Percentiles rank a stretch among this genome's conserved stretches.
Conservation (phyloP, 2,797 vertebrate species). For the Taeniopygia guttata region DNA sequence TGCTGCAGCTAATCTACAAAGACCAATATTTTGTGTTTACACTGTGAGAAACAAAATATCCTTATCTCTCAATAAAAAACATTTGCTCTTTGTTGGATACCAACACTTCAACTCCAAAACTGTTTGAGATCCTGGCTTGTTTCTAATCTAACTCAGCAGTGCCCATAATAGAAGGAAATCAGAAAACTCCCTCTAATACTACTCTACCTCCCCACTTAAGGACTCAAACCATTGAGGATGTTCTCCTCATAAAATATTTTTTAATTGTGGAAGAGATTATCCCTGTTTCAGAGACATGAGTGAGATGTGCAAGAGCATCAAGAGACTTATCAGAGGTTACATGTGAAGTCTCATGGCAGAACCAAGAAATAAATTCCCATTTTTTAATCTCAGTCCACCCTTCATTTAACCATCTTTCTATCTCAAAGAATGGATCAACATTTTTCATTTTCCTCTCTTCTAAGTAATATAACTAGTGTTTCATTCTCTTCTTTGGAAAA, state of each 20-base stretch:
- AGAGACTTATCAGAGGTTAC: not conserved
- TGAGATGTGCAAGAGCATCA: not conserved
- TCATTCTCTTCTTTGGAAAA: not conserved
- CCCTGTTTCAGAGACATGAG: not conserved
- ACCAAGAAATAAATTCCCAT: not conserved
- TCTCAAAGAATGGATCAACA: not conserved
- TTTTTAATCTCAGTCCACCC: not conserved
- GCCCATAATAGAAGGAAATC: not conserved
- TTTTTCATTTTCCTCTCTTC: not conserved
- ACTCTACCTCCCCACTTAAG: not conserved
- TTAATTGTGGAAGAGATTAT: not conserved
- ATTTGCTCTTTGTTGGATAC: conserved; percentile 7
- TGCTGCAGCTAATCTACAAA: conserved; percentile 44
- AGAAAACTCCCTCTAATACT: not conserved
- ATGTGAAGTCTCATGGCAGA: not conserved
- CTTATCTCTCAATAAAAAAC: conserved; percentile 27
- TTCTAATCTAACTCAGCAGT: not conserved
- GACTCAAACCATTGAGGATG: not conserved
- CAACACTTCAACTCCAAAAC: not conserved
- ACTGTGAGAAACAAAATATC: conserved; percentile 12
- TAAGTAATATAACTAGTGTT: not conserved
- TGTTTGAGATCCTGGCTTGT: not conserved
- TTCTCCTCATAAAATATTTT: not conserved
- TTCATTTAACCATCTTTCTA: not conserved
- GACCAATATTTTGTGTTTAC: conserved; percentile 44